Evolutionary conservation across 2,113 vertebrate species (phyloP).

Genomic region (Diphyllodes magnificus): DNA sequence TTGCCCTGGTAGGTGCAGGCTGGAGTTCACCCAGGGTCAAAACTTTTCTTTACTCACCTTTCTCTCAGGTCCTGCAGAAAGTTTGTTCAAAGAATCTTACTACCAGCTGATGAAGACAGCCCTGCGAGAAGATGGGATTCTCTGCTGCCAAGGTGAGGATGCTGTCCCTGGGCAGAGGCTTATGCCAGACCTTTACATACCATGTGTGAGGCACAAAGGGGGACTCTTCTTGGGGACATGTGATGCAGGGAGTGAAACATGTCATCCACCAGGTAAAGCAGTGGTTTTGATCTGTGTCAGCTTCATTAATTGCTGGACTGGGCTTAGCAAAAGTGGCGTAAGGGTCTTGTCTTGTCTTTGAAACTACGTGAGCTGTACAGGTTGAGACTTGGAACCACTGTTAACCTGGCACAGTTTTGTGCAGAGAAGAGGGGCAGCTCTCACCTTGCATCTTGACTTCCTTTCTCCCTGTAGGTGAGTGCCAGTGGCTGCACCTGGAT

Average conservation of each 20-base stretch:
- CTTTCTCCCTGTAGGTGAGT: conserved; percentile 79
- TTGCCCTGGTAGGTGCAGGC: background rate
- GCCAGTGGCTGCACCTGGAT: conserved; percentile 97
- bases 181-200: background rate
- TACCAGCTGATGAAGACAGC: conserved; percentile 97
- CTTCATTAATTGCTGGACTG: background rate
- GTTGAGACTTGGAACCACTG: background rate
- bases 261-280: background rate
- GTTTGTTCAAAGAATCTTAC: conserved; percentile 96
- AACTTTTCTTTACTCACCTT: background rate
- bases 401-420: background rate
- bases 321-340: background rate
- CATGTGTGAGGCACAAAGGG: background rate
- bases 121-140: conserved; percentile 86
- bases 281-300: background rate
- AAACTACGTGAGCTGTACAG: background rate
- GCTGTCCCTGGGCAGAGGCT: background rate
- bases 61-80: conserved; percentile 88
- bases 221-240: background rate
- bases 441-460: background rate
- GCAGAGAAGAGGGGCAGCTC: conserved; percentile 13
- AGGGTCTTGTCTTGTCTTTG: background rate
- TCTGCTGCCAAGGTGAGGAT: conserved; percentile 92
- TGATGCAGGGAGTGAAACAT: background rate
- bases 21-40: background rate